These are phyloP conservation scores for Rhabdornis inornatus DNA, from an alignment of 2,113 vertebrate species.

Conservation along the genomic window DNA sequence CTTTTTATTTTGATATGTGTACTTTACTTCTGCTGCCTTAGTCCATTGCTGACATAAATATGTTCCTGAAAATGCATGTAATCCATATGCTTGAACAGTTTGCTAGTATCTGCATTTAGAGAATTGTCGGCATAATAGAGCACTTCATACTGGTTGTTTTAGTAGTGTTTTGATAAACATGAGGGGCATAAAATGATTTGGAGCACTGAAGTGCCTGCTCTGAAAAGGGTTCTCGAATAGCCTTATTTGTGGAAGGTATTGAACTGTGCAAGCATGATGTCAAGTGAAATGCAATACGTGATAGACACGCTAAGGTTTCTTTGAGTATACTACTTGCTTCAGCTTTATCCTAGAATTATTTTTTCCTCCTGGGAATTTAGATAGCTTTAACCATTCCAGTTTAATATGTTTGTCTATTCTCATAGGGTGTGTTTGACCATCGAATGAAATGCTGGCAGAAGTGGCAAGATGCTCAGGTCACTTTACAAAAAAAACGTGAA, in stretches of 20 bases:
- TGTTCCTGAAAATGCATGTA: not conserved
- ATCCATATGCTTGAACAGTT: not conserved
- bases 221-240: not conserved
- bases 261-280: not conserved
- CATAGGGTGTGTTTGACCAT: constrained; percentile 92
- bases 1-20: no score
- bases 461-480: constrained; percentile 94
- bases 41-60: not conserved
- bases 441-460: constrained; percentile 97
- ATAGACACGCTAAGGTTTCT: not conserved
- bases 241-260: not conserved
- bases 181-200: not conserved
- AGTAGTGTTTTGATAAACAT: not conserved
- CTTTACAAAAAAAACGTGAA: constrained; percentile 94
- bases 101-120: not conserved
- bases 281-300: not conserved
- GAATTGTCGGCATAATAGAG: not conserved
- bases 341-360: not conserved
- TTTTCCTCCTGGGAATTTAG: not conserved
- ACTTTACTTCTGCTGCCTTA: not conserved
- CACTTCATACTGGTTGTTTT: not conserved
- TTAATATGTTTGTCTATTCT: not conserved
- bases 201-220: not conserved
- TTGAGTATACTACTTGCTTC: not conserved
- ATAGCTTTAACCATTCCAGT: not conserved